phyloP scores from a whole-genome alignment of 2,797 vertebrate species.

The Meriones psammophilus region DNA sequence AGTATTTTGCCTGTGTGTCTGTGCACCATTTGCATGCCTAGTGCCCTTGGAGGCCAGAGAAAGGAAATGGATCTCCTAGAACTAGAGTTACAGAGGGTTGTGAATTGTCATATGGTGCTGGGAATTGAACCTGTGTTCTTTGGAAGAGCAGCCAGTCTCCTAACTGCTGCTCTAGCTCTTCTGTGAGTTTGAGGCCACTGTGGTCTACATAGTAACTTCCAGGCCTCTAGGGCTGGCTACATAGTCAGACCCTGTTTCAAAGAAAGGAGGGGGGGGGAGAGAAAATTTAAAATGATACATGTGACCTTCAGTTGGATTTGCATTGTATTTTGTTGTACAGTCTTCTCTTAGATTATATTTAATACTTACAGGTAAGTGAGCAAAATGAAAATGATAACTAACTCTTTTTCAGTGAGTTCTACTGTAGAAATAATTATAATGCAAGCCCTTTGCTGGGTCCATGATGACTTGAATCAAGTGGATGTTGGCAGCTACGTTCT shows the following conservation, averaged over 20 bases:
- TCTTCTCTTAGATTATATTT: slow-evolving; percentile 5
- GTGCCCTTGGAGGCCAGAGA: not conserved
- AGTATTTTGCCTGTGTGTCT: not conserved
- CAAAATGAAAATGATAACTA: slow-evolving; percentile 68
- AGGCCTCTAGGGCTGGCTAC: not conserved
- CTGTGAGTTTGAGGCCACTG: not conserved
- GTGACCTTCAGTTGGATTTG: slow-evolving; percentile 8
- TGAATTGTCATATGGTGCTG: not conserved
- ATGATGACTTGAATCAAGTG: slow-evolving; percentile 97
- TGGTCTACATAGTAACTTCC: not conserved
- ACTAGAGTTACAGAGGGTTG: not conserved
- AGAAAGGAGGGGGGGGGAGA: not conserved
- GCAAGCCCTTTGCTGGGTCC: slow-evolving; percentile 99
- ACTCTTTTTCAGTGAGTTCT: slow-evolving; percentile 93
- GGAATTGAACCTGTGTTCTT: not conserved
- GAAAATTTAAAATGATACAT: not conserved
- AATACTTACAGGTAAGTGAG: slow-evolving; percentile 53
- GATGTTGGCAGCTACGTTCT: slow-evolving; percentile 97
- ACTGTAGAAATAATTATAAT: slow-evolving; percentile 98
- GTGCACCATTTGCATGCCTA: not conserved
- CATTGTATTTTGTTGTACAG: slow-evolving; percentile 37
- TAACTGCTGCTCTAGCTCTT: not conserved
- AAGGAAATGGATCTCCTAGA: too few species aligned
- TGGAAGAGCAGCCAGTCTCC: not conserved
- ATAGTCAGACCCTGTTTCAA: not conserved